Percentiles rank a stretch among this genome's conserved stretches.
These are phyloP conservation scores for Burhinus oedicnemus DNA, from an alignment of 2,113 vertebrate species.

Conservation along the genomic window DNA sequence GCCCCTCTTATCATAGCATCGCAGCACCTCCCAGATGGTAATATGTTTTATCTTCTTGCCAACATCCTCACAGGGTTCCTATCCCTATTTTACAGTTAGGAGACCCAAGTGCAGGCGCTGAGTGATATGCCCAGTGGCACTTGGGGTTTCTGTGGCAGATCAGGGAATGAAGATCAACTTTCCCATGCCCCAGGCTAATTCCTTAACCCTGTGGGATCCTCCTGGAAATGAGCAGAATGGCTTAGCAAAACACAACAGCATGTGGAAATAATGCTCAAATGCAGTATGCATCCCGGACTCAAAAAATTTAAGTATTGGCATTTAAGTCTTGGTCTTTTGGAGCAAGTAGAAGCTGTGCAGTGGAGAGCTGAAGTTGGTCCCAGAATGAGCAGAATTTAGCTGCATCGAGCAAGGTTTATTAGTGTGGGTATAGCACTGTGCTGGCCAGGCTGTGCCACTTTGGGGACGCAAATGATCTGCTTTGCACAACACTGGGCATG, in stretches of 20 bases:
- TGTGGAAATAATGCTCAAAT: background rate
- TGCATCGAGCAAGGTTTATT: background rate
- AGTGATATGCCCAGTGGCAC: constrained; percentile 55
- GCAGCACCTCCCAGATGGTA: background rate
- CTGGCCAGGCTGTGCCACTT: background rate
- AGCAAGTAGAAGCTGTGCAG: background rate
- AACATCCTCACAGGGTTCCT: constrained; percentile 47
- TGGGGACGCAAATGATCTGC: background rate
- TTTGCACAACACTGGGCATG: background rate
- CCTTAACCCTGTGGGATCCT: constrained; percentile 27
- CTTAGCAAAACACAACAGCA: constrained; percentile 3
- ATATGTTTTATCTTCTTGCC: constrained; percentile 41
- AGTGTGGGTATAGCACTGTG: fast-evolving
- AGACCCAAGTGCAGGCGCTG: constrained; percentile 26
- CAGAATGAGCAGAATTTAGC: background rate
- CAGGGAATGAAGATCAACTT: constrained; percentile 48
- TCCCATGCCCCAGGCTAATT: constrained; percentile 52
- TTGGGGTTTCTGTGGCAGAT: constrained; percentile 62
- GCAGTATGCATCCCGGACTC: background rate
- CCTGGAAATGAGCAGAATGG: constrained; percentile 6
- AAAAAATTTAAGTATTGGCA: background rate
- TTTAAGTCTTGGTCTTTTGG: background rate
- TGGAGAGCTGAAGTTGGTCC: background rate
- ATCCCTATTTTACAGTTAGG: constrained; percentile 35
- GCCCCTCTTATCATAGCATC: constrained; percentile 41